Base-by-base conservation (phyloP, 2,113 vertebrate species). In the Vidua chalybeata region DNA sequence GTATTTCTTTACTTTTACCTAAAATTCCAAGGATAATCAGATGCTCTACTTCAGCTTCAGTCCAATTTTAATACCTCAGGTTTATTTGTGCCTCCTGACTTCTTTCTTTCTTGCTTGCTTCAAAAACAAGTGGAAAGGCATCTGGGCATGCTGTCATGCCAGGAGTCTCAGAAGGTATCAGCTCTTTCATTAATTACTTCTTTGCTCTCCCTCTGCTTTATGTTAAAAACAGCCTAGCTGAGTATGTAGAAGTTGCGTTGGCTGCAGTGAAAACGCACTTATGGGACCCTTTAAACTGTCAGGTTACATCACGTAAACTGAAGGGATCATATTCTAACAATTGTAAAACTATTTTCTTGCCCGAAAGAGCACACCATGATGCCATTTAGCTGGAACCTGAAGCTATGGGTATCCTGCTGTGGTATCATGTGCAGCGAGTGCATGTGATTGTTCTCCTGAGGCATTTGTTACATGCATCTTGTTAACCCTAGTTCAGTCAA, bases 291-390 rank as follows among this genome's bases (percentile, higher is more conserved):
- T 96, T 97, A 96, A 94, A 93, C 91, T 96, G 95, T 97, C 96
- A 96, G 83, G 82, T 96, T 96, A 76, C 92, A 97, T 97, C 88
- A 92, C 84, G 7, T 95, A 95, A 89, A 85, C 74, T 66, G 86
- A 78, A 74, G 84, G 92, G 95, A 96, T 97, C 92, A 91, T 95
- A 94, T 85, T 93, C 92, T 95, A 95, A 95, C 94, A 96, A 94
- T 94, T 96, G 94, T 95, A 91, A 91, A 95, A 91, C 90, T 96
- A 89, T 94, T 96, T 97, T 97, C 94, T 94, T 97, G 96, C 96
- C 94, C 87, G 96, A 97, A 92, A 97, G 95, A 97, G 96, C 97
- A 98, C 96, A 96, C 96, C 93, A 97, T 96, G 97, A 96, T 96
- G 93, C 96, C 96, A 95, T 97, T 97, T 97, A 97, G 84, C 91